Evolutionary conservation across 2,888 invertebrate species (phyloP).

Genomic region (Leistus spinibarbis): DNA sequence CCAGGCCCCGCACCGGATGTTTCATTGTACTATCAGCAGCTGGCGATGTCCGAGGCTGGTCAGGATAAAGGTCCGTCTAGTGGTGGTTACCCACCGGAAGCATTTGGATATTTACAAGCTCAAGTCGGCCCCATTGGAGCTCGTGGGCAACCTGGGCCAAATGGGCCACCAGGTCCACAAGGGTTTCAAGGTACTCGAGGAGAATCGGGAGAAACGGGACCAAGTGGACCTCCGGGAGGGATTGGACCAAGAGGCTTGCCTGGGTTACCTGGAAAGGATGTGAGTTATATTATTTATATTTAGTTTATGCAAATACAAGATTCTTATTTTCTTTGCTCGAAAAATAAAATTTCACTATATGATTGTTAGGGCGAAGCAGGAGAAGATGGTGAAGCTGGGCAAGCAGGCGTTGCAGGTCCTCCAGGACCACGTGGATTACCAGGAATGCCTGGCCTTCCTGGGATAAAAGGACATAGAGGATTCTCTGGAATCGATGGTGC

Average conservation of each 20-base stretch:
- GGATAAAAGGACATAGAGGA: slow-evolving; percentile 83
- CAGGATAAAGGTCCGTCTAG: slow-evolving; percentile 76
- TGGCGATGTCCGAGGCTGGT: slow-evolving; percentile 72
- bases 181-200: slow-evolving; percentile 85
- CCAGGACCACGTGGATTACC: slow-evolving; percentile 74
- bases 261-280: slow-evolving; percentile 78
- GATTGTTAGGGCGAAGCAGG: slow-evolving; percentile 70
- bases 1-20: slow-evolving; percentile 77
- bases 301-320: not conserved
- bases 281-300: slow-evolving; percentile 53
- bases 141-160: slow-evolving; percentile 75
- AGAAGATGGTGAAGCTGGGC: slow-evolving; percentile 81
- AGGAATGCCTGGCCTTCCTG: slow-evolving; percentile 80
- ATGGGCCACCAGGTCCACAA: slow-evolving; percentile 70
- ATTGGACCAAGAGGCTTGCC: slow-evolving; percentile 69
- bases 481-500: slow-evolving; percentile 79
- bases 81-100: slow-evolving; percentile 63
- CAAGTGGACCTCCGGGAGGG: slow-evolving; percentile 65
- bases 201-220: slow-evolving; percentile 78
- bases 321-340: not conserved
- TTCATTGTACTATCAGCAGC: slow-evolving; percentile 75
- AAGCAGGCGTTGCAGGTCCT: slow-evolving; percentile 72
- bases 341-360: slow-evolving; percentile 13
- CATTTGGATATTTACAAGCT: slow-evolving; percentile 78
- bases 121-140: slow-evolving; percentile 81